Evolutionary conservation across 2,113 vertebrate species (phyloP), one percentile per base, ranked within the genome.

Genomic region (Myotis lucifugus): DNA sequence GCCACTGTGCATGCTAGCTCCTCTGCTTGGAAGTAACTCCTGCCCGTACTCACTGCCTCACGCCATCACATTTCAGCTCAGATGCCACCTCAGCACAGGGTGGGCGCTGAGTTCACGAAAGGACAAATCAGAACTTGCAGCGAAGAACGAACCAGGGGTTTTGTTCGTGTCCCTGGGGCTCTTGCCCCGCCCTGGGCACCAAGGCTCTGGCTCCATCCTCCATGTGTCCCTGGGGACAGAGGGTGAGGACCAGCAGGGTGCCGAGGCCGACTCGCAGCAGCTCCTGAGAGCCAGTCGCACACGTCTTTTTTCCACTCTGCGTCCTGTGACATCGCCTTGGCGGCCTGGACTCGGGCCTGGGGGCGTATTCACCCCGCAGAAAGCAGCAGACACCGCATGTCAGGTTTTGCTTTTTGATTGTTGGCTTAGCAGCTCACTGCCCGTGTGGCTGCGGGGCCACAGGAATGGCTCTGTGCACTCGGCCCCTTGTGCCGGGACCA

Each of bases 1-100:
- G 25, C 83, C 18, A 12, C 1, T 2, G 7, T 19, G 29, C 34
- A 29, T 0, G 25, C 88, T 66, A 6, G 52, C 66, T 84, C 76
- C 87, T 90, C 91, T 78, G 70, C 77, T 66, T 40, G 61, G 52
- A 70, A 90, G 90, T 9, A 56, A 52, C 50, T 89, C 70, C 42
- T 34, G 34, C 61, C 50, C 40, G 73, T 27, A 19, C 32, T 59
- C 40, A 4, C 40, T 27, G 23, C 29, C 19, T n/a, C 27, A 17
- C 52, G 64, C 32, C 23, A 9, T 42, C 42, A 56, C 18, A 5
- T 81, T 48, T 82, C 50, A 3, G 6, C 67, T 88, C 59, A 64
- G 59, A 42, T 21, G 72, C 46, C 46, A 15, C 73, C 46, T 77
- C 17, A 32, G 81, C 52, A 18, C 17, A 14, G 25, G n/a, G n/a